Conservation (phyloP, 2,888 invertebrate genomes). For the Stenurella melanura region DNA sequence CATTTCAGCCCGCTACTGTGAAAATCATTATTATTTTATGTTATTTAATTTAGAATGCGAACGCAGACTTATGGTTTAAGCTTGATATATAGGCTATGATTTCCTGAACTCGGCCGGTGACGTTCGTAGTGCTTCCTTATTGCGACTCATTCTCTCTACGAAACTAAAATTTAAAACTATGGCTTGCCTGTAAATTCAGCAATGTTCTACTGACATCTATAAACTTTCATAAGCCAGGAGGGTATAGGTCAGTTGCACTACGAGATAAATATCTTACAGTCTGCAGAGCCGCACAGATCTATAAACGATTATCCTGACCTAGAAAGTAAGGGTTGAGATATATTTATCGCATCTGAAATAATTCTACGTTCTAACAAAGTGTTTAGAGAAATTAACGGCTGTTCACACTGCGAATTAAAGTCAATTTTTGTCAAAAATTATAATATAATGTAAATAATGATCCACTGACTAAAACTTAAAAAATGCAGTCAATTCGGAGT, state of each 20-base stretch:
- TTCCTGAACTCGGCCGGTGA: neutral
- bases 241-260: conserved; percentile 5
- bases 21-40: conserved; percentile 18
- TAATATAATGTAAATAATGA: too few relatives aligned
- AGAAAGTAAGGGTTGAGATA: too few relatives aligned
- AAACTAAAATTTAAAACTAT: conserved; percentile 18
- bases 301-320: neutral
- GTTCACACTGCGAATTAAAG: too few relatives aligned
- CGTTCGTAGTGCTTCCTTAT: conserved; percentile 16
- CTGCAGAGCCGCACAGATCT: neutral
- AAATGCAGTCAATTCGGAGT: too few relatives aligned
- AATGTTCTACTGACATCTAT: neutral
- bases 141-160: neutral
- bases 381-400: too few relatives aligned
- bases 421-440: too few relatives aligned
- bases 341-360: too few relatives aligned
- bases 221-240: neutral
- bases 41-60: conserved; percentile 35
- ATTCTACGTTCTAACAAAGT: too few relatives aligned
- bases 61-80: conserved; percentile 11
- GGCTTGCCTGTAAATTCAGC: neutral
- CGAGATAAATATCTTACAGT: neutral
- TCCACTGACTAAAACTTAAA: too few relatives aligned
- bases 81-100: conserved; percentile 23
- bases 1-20: conserved; percentile 3